phyloP scores from a whole-genome alignment of 2,797 vertebrate genomes.

The Betta splendens region DNA sequence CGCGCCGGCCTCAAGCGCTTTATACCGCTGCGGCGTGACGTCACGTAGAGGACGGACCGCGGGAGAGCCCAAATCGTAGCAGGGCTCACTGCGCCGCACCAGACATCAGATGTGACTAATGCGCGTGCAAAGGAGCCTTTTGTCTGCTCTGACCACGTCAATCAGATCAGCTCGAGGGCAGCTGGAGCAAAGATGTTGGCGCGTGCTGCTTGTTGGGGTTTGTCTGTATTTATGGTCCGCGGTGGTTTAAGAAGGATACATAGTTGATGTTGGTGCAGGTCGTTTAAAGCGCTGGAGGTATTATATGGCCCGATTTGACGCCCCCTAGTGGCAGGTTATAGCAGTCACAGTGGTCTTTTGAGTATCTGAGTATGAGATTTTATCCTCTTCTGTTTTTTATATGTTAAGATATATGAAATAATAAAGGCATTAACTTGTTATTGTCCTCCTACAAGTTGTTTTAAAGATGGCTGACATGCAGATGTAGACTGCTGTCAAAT shows the following conservation, averaged over 20 bases:
- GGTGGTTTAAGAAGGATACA: neutral
- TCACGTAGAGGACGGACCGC: conserved; percentile 79
- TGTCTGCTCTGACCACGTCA: conserved; percentile 1
- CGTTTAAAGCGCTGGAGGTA: no score
- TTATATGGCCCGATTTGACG: neutral
- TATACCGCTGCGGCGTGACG: conserved; percentile 87
- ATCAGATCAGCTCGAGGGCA: neutral
- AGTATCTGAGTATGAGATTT: neutral
- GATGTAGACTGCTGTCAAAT: neutral
- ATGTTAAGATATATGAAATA: neutral
- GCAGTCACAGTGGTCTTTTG: neutral
- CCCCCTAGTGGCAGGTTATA: conserved; percentile 58
- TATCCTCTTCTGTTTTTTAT: neutral
- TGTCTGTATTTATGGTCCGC: no score
- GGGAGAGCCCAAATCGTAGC: conserved; percentile 40
- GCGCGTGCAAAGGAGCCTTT: neutral
- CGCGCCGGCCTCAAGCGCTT: conserved; percentile 74
- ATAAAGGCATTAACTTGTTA: neutral
- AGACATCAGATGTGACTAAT: conserved; percentile 21
- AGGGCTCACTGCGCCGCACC: conserved; percentile 23
- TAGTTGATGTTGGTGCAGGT: neutral
- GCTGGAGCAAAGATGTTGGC: neutral
- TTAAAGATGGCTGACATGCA: neutral
- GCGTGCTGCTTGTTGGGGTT: neutral
- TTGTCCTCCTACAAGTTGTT: neutral